Base-by-base conservation (phyloP, 2,113 vertebrate genomes). In the Calyptomena viridis region DNA sequence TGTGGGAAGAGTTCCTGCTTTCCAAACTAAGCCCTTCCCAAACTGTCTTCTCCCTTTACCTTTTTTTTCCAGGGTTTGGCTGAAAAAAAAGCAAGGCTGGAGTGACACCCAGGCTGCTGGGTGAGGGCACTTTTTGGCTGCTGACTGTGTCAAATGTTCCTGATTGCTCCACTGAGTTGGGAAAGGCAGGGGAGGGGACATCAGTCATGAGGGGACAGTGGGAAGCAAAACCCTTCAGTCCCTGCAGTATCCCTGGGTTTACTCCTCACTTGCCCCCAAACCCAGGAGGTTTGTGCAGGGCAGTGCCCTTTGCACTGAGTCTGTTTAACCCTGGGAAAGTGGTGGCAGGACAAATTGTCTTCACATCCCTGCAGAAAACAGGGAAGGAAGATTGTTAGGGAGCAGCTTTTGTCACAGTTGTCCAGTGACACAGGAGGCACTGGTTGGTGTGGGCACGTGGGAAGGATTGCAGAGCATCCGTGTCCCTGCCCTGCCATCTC, bases 201-300 rank as follows among this genome's bases (percentile, higher is more conserved):
- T 60, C 19, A 12, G 23, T 27, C 56, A 17, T 0, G 4, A 40
- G 64, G 46, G 62, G 58, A 31, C 21, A 56, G 59, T 4, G 14
- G 14, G 44, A 24, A 47, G 40, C 7, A 42, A 67, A 20, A 0
- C 23, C 40, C n/a, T 49, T 21, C 9, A 14, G 71, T 42, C 44
- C 35, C 18, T 20, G 23, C 40, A 56, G 59, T 21, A 13, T 33
- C 37, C 39, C 30, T 5, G 2, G 0, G 1, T 39, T 62, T 62
- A 30, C 69, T 50, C 64, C 44, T 59, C 67, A 19, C 53, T 63
- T 72, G 47, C 77, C 56, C 21, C 18, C 49, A 76, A 91, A 46
- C 7, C 69, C 39, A 4, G 0, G 1, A 33, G 56, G 11, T 8
- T 60, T 2, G 4, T 33, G 52, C 30, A 49, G 1, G 1, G 9